Percentiles rank a stretch among this genome's conserved stretches.
Evolutionary conservation across 1,140 invertebrate genomes (phyloP).

Genomic region (Anoplophora glabripennis): DNA sequence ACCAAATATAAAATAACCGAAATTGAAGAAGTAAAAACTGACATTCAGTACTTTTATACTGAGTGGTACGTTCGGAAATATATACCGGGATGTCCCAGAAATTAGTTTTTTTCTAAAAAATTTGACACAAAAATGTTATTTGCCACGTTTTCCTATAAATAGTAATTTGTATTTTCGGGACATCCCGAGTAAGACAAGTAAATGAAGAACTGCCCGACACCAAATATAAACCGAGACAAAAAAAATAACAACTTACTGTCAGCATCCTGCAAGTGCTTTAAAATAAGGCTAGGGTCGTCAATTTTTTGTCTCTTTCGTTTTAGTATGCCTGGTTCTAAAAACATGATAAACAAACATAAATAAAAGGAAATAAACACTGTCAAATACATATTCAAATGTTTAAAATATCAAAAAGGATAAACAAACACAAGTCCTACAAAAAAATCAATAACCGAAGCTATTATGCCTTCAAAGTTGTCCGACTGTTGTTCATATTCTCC

Average conservation of each 20-base stretch:
- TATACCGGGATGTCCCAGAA: background rate
- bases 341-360: constrained; percentile 42
- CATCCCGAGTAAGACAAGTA: background rate
- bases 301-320: constrained; percentile 61
- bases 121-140: background rate
- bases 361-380: constrained; percentile 34
- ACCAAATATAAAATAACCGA: too few relatives aligned
- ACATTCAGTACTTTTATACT: too few relatives aligned
- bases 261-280: constrained; percentile 54
- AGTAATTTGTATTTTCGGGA: background rate
- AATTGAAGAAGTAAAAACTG: too few relatives aligned
- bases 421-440: background rate
- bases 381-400: too few relatives aligned
- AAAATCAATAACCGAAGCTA: background rate
- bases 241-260: constrained; percentile 56
- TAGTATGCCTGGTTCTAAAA: constrained; percentile 53
- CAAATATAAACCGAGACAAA: constrained; percentile 32
- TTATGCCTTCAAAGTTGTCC: too few relatives aligned
- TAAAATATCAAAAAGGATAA: constrained; percentile 15
- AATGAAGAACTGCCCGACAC: constrained; percentile 20
- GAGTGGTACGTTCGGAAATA: background rate
- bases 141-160: background rate
- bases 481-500: too few relatives aligned
- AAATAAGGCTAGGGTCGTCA: constrained; percentile 55
- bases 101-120: background rate